Base-by-base conservation (phyloP, 2,113 vertebrate genomes). In the Melospiza melodia region DNA sequence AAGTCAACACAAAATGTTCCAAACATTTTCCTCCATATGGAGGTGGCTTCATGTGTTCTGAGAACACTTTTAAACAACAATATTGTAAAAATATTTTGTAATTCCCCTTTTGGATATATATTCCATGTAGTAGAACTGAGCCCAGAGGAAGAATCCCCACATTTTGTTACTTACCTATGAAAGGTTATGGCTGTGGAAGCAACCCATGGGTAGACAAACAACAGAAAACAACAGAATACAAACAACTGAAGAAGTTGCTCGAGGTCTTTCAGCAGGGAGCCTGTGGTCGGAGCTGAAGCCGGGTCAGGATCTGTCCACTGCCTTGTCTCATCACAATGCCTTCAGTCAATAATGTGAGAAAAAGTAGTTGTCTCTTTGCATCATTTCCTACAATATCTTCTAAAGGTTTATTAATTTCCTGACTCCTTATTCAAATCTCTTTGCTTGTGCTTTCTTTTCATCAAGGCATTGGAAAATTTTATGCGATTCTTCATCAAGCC, bases 101-200 rank as follows among this genome's bases (percentile, higher is more conserved):
- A 57, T 69, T 72, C 4, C 2, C 1, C 2, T 65, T 90, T 57
- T n/a, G 35, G 6, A 8, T 43, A 65, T 4, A 0, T 19, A 20
- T 57, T 8, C 8, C 12, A 13, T 49, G 8, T 15, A 14, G 39
- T 35, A 16, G 27, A 69, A 54, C 7, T 30, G 9, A 25, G 14
- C 33, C 9, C 0, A 1, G 10, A 16, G 37, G 35, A 65, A 10
- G 9, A 76, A 5, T 4, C 2, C 1, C 5, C 13, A 5, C 28
- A 8, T 39, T 79, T 39, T 78, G 27, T 33, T 78, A 23, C 10
- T 48, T 33, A 33, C 5, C 8, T 52, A 1, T 25, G 30, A 44
- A 81, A 57, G 33, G 12, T 25, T 41, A 9, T 19, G 51, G 6
- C 28, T 65, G 4, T 35, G 43, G 66, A 66, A 58, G 58, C 2